phyloP scores from a whole-genome alignment of 2,888 invertebrate genomes.

The Formica aserva region DNA sequence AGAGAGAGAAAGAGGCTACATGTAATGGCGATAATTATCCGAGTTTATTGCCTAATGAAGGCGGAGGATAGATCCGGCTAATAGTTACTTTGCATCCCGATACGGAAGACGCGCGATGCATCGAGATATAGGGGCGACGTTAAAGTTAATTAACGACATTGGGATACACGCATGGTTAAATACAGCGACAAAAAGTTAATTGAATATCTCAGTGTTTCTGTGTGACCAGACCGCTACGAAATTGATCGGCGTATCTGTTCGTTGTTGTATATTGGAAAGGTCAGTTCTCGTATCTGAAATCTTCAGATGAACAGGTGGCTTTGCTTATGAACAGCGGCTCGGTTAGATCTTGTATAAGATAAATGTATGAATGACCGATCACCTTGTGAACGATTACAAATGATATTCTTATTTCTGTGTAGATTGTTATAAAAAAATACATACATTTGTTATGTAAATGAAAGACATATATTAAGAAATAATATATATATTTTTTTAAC shows the following conservation, averaged over 20 bases:
- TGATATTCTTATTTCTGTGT: not conserved
- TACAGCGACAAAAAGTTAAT: constrained; percentile 69
- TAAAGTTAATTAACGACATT: constrained; percentile 71
- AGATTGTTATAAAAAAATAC: not conserved
- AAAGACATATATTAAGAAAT: not conserved
- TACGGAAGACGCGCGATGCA: constrained; percentile 54
- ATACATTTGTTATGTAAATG: not conserved
- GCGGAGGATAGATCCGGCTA: constrained; percentile 66
- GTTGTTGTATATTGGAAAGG: constrained; percentile 22
- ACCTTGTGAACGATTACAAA: not conserved
- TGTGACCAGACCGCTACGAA: constrained; percentile 41
- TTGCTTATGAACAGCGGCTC: not conserved
- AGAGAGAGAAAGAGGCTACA: constrained; percentile 11
- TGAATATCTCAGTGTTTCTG: constrained; percentile 61
- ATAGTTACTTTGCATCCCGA: constrained; percentile 74
- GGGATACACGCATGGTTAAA: constrained; percentile 43
- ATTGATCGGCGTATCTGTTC: constrained; percentile 50
- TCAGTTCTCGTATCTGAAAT: not conserved
- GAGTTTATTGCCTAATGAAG: constrained; percentile 72
- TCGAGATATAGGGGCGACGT: constrained; percentile 19
- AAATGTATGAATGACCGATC: not conserved
- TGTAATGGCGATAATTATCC: constrained; percentile 71
- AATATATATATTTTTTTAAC: not conserved
- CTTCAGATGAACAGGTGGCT: not conserved
- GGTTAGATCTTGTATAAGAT: not conserved